Evolutionary conservation across 2,113 vertebrate genomes (phyloP), one percentile per base, ranked within the genome.

Genomic region (Pelecanoides urinatrix): DNA sequence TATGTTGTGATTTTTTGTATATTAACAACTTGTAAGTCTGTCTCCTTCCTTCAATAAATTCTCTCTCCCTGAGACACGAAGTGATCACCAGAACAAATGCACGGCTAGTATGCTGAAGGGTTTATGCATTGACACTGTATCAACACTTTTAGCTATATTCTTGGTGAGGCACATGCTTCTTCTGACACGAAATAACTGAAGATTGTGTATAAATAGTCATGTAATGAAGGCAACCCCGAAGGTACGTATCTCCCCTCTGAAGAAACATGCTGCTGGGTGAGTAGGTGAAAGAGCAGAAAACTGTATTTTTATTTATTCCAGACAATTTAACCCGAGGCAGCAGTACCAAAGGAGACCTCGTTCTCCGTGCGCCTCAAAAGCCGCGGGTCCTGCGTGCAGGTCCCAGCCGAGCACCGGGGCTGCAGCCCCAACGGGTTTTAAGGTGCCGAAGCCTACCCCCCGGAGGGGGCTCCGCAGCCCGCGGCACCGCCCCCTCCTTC

Each of bases 161-260:
- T 3, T 0, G 58, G 56, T 3, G 72, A 72, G 34, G 40, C 30
- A 7, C 5, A 1, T 1, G 25, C 22, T 70, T 7, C 16, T 6
- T 59, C 47, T 9, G 8, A 63, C 63, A 44, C 4, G 13, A 65
- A 67, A 2, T 4, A 16, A 23, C 29, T 3, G 52, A 26, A 34
- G 23, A 9, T 5, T 2, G 20, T 4, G 13, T 5, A 12, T 1
- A 26, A 68, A 56, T 0, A 40, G 52, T 10, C 61, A 7, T 0
- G 9, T 2, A 34, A 36, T 1, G 34, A 44, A 21, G 47, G 49
- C 49, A 34, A 8, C 13, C 21, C 67, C 4, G 62, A 18, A 30
- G 56, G 77, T 17, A 12, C 0, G 1, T 4, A 17, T 7, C 47
- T 26, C 23, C n/a, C 47, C n/a, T 14, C 81, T 2, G 32, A 29